Evolutionary conservation across 1,140 invertebrate genomes (phyloP).

Genomic region (Oreohelix idahoensis): DNA sequence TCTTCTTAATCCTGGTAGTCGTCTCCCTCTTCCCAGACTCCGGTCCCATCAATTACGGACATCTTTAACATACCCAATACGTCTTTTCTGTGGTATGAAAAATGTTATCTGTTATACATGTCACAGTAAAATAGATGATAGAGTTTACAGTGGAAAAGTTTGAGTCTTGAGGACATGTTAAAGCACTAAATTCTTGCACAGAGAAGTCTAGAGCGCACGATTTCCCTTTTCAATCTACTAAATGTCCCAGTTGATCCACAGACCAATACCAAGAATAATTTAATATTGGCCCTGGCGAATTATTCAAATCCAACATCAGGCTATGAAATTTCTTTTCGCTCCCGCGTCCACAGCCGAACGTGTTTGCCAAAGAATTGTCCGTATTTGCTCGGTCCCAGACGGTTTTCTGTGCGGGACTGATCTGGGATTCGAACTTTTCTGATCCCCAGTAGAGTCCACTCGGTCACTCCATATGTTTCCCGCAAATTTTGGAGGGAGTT

Average conservation of each 20-base stretch:
- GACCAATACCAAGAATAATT: not conserved
- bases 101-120: too few species aligned
- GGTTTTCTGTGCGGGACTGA: not conserved
- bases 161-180: not conserved
- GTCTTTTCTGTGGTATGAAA: too few species aligned
- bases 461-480: slow-evolving; percentile 8
- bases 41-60: too few species aligned
- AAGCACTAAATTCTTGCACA: not conserved
- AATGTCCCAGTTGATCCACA: not conserved
- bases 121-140: too few species aligned
- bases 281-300: slow-evolving; percentile 17
- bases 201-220: not conserved
- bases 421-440: not conserved
- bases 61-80: too few species aligned
- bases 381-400: slow-evolving; percentile 7
- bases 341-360: not conserved
- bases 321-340: not conserved
- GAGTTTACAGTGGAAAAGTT: too few species aligned
- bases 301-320: slow-evolving; percentile 10
- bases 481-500: not conserved
- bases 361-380: slow-evolving; percentile 12
- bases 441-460: not conserved
- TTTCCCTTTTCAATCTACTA: slow-evolving; percentile 16
- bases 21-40: too few species aligned
- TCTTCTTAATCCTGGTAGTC: too few species aligned